Evolutionary conservation across 37 sponge, comb jelly and placozoan genomes (phyloP), one percentile per base, ranked within the genome.

Genomic region (Chondrosia reniformis): DNA sequence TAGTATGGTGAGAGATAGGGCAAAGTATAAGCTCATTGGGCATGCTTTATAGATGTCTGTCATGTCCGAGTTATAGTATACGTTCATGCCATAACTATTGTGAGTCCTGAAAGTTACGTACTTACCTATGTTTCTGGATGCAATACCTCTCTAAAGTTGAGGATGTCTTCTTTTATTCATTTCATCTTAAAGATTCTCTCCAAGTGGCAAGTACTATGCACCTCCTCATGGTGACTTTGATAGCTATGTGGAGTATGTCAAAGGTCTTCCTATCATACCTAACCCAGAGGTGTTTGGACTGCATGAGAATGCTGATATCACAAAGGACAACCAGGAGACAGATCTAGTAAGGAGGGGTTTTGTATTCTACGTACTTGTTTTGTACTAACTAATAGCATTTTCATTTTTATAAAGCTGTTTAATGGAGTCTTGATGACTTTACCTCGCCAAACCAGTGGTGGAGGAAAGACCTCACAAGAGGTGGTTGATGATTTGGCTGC

Each of bases 271-370:
- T 44, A 81, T 97, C 84, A 94, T 79, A 0, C 95, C 98, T 21
- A 87, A 94, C 80, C 98, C 98, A 1, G 98, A 97, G 79, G 98
- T 97, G 55, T 97, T 94, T 83, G 98, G 98, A 22, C 79, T 97
- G 34, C 98, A 97, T 40, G 98, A 94, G 66, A 97, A 97, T 45
- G 98, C 98, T 49, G 98, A 97, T 77, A 97, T 97, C 77, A 94
- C 98, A 42, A 97, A 97, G 74, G 98, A 97, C 84, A 85, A 97
- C 49, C 95, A 97, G 62, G 98, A 94, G 54, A 97, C 99, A 45
- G 76, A 67, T 25, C 85, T 78, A 74, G 88, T 87, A 66, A 15
- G 52, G 15, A 19, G 52, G 15, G 10, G 52, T 15, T 49, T 15
- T 49, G 52, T 15, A 19, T n/a, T n/a, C n/a, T n/a, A n/a, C n/a